Base-by-base conservation (phyloP, 2,113 vertebrate species). In the Vimba vimba region DNA sequence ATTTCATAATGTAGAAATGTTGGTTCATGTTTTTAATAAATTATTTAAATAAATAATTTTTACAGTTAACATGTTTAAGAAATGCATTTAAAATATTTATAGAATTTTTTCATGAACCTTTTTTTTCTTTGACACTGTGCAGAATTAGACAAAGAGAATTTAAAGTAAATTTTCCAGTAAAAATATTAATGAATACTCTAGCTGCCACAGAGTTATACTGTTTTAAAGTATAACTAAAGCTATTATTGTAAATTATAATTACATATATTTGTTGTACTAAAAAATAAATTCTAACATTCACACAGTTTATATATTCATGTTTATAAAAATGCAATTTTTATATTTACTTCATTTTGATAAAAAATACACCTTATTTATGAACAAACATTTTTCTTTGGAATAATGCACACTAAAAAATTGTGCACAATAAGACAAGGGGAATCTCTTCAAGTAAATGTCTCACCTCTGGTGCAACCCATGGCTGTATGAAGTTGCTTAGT, bases 401-500 rank as follows among this genome's bases (percentile, higher is more conserved):
- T 30, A 68, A 66, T 7, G 5, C 12, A 15, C 25, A 17, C 13
- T 30, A 3, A 10, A 21, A 64, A 64, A 2, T 27, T 27, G n/a
- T n/a, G n/a, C n/a, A n/a, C n/a, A n/a, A n/a, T n/a, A n/a, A n/a
- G 27, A 33, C 30, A 36, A 21, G 17, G 30, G 19, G 33, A 69
- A 36, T 68, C 17, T 68, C 30, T 64, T 15, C 17, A 30, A 15
- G 13, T 66, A 66, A 30, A 15, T 7, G 6, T 23, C 94, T 78
- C 83, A 98, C 97, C 94, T 91, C 52, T 15, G 86, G 5, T 0
- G 91, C 60, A 13, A 39, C 85, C 91, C 88, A 92, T 0, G 95
- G 94, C 3, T 87, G 82, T 78, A 97, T 91, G 30, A 94, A 94
- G 30, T 94, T 95, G 2, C 84, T 86, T 27, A 98, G 93, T 84